Percentiles rank a stretch among this genome's conserved stretches.
phyloP scores from a whole-genome alignment of 2,888 invertebrate genomes.

The Callosobruchus maculatus region DNA sequence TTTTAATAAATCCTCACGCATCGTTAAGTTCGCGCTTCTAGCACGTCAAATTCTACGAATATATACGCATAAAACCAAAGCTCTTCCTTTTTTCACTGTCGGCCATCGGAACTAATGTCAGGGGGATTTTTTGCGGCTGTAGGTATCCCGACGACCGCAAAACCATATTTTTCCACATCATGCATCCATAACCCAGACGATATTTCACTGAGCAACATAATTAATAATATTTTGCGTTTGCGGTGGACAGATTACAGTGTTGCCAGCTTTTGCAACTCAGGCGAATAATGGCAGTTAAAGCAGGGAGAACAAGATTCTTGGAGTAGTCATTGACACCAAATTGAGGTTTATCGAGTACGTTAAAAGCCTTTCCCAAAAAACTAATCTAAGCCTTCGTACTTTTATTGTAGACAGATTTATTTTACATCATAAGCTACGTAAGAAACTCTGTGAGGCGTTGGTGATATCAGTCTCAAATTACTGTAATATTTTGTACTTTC shows the following conservation, averaged over 20 bases:
- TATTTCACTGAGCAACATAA: not conserved
- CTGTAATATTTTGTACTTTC: too few species aligned
- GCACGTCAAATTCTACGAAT: not conserved
- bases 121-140: not conserved
- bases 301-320: too few species aligned
- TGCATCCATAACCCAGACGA: not conserved
- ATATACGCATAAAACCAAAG: not conserved
- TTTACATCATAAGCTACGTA: too few species aligned
- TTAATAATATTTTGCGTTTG: not conserved
- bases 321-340: too few species aligned
- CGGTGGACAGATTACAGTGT: not conserved
- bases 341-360: too few species aligned
- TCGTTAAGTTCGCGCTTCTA: not conserved
- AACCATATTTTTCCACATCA: not conserved
- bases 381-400: too few species aligned
- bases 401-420: too few species aligned
- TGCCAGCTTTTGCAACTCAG: not conserved
- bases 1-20: not conserved
- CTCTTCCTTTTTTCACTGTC: not conserved
- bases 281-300: too few species aligned
- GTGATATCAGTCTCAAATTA: too few species aligned
- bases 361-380: too few species aligned
- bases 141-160: not conserved
- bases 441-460: too few species aligned
- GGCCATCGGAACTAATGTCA: not conserved